Evolutionary conservation across 1,140 invertebrate genomes (phyloP), one percentile per base, ranked within the genome.

Genomic region (Drosophila rufa): DNA sequence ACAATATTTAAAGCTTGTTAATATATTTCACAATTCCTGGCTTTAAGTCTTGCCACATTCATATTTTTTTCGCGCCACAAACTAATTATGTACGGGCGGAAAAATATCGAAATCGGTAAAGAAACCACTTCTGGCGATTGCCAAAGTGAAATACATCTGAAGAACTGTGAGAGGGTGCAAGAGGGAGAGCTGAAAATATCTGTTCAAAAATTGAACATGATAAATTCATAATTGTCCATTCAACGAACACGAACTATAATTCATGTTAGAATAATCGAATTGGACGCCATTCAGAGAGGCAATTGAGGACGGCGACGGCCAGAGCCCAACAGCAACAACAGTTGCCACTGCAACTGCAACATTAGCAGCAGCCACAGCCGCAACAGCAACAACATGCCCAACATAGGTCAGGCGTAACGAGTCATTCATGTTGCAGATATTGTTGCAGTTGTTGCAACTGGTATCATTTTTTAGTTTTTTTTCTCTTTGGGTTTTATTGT

Each of bases 241-340:
- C 85, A 90, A 48, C 84, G 85, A 87, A 87, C 84, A 87, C 80
- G 84, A 87, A 87, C 85, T 89, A 87, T 87, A 87, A 90, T 87
- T 87, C 84, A 90, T 87, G 84, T 87, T 87, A 89, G 84, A 89
- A 90, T 89, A 87, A 87, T 87, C 85, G 84, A 87, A 87, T 87
- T 80, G 84, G 84, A 87, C 84, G 84, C 84, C 84, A 87, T 87
- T 87, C 84, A 87, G 84, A 77, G 75, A 68, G 62, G 61, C 83
- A 87, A 87, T 87, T 87, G 83, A 89, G 83, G 83, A 87, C 83
- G 83, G 83, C 71, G 75, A 50, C 45, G 71, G 56, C 71, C 83
- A 70, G 77, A 68, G 79, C 82, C 82, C 81, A 85, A 67, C 73
- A 67, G 33, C 65, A 75, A 30, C 53, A 46, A 36, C 22, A 67